A percentile compares a stretch with the other conserved stretches of the same genome.
These are phyloP conservation scores for Andinoacara biseriatus DNA, from an alignment of 2,113 vertebrate species.

Conservation along the genomic window DNA sequence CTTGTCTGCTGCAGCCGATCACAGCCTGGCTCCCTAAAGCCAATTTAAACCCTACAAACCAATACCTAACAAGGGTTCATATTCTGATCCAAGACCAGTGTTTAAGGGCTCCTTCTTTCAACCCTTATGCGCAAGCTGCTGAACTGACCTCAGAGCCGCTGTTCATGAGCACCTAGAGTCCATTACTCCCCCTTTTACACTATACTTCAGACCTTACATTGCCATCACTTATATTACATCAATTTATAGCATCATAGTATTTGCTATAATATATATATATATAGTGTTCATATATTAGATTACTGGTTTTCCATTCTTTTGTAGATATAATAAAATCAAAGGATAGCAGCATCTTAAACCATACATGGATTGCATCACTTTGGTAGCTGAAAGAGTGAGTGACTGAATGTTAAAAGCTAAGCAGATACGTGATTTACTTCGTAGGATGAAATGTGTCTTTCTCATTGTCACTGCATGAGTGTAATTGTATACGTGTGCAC, in stretches of 20 bases:
- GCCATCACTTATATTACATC: conserved; percentile 77
- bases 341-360: conserved; percentile 86
- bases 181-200: conserved; percentile 56
- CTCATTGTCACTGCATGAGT: conserved; percentile 63
- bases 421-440: conserved; percentile 61
- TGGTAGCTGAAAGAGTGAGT: conserved; percentile 78
- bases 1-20: conserved; percentile 10
- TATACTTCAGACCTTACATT: conserved; percentile 73
- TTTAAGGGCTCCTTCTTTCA: conserved; percentile 47
- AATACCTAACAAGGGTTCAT: conserved; percentile 20
- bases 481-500: conserved; percentile 14
- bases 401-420: conserved; percentile 66
- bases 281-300: conserved; percentile 77
- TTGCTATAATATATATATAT: conserved; percentile 70
- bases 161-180: conserved; percentile 51
- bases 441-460: conserved; percentile 50
- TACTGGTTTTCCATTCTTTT: conserved; percentile 78
- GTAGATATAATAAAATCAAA: conserved; percentile 79
- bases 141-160: conserved; percentile 58
- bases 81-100: conserved; percentile 50
- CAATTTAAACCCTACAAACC: conserved; percentile 26
- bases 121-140: conserved; percentile 24
- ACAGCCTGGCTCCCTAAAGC: conserved; percentile 7
- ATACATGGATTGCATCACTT: conserved; percentile 81
- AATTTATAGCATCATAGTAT: conserved; percentile 79